These are phyloP conservation scores for Fabriciana adippe DNA, from an alignment of 2,888 invertebrate genomes.

Conservation along the genomic window DNA sequence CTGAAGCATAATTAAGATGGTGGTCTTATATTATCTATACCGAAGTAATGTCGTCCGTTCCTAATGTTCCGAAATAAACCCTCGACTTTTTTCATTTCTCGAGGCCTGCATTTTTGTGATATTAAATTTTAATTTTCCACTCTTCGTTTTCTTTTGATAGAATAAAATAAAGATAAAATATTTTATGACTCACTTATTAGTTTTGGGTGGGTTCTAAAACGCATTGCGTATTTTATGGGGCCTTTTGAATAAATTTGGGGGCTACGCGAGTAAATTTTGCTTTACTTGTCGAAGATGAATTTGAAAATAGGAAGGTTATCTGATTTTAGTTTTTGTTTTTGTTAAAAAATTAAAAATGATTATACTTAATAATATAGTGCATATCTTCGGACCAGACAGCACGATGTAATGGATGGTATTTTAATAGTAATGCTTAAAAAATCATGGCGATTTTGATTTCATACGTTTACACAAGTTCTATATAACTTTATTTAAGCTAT, in stretches of 20 bases:
- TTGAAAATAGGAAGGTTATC: too few species aligned
- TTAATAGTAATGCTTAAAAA: too few species aligned
- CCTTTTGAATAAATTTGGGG: slow-evolving; percentile 33
- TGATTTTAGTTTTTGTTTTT: neutral
- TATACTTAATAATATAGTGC: too few species aligned
- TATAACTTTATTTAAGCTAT: too few species aligned
- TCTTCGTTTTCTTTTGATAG: slow-evolving; percentile 35
- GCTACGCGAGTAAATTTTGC: neutral
- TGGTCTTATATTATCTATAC: slow-evolving; percentile 11
- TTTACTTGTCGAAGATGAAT: neutral
- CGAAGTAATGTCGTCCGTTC: slow-evolving; percentile 22
- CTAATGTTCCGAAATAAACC: slow-evolving; percentile 55
- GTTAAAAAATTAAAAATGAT: too few species aligned
- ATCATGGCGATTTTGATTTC: too few species aligned
- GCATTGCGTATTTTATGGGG: slow-evolving; percentile 29
- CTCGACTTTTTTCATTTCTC: slow-evolving; percentile 50
- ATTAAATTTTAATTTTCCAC: slow-evolving; percentile 46
- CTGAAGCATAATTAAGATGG: slow-evolving; percentile 11
- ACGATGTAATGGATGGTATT: too few species aligned
- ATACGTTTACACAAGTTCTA: too few species aligned
- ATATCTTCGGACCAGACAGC: too few species aligned
- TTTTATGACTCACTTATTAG: slow-evolving; percentile 31
- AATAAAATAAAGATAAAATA: slow-evolving; percentile 41
- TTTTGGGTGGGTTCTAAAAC: slow-evolving; percentile 23
- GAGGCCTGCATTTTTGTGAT: slow-evolving; percentile 43